A percentile compares a stretch with the other conserved stretches of the same genome.
These are phyloP conservation scores for Pogonognathellus flavescens DNA, from an alignment of 1,140 invertebrate species.

Conservation along the genomic window DNA sequence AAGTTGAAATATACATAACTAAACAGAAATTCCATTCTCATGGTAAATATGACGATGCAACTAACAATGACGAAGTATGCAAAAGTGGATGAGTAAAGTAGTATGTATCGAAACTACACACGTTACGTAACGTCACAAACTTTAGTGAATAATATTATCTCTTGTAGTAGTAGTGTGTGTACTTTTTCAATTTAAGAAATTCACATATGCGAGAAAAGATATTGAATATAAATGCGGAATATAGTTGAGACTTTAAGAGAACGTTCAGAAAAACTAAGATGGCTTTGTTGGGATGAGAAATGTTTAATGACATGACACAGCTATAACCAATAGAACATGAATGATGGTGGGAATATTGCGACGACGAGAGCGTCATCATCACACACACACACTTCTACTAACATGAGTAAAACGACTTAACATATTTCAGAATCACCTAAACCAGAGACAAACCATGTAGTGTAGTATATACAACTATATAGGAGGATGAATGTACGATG, in stretches of 20 bases:
- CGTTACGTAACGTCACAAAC: neutral
- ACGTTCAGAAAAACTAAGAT: neutral
- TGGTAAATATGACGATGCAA: conserved; percentile 38
- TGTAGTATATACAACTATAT: neutral
- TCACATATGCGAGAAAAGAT: conserved; percentile 40
- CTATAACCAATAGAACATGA: conserved; percentile 39
- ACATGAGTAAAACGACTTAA: neutral
- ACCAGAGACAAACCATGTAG: neutral
- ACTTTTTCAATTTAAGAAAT: conserved; percentile 9
- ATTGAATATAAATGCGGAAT: neutral
- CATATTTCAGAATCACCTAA: neutral
- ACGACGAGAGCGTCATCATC: conserved; percentile 30
- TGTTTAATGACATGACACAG: conserved; percentile 41
- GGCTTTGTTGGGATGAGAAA: conserved; percentile 24
- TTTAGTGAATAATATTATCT: neutral
- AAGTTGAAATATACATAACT: conserved; percentile 23
- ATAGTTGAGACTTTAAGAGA: neutral
- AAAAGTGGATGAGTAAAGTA: neutral
- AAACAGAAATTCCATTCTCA: conserved; percentile 43
- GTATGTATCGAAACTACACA: neutral
- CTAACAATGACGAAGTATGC: neutral
- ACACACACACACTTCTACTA: neutral
- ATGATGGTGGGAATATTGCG: conserved; percentile 45
- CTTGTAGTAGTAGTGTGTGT: neutral
- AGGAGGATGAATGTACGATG: neutral